Conservation (phyloP, 2,797 vertebrate genomes). For the Notoglanidium macrostoma region DNA sequence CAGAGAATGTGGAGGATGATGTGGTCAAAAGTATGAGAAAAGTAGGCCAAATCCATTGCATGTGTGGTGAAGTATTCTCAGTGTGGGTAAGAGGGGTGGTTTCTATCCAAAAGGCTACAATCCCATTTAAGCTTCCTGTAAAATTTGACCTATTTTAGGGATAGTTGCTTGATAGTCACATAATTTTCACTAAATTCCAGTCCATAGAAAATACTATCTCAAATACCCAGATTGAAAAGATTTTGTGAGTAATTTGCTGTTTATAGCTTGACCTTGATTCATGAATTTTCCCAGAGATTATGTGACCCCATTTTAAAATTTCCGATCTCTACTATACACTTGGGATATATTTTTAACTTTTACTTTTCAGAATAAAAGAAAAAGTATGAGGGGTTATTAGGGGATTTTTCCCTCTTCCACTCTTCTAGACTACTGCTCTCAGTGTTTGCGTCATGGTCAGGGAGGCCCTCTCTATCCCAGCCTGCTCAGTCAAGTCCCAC, state of each 20-base stretch:
- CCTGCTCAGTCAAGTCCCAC: constrained; percentile 39
- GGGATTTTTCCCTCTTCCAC: constrained; percentile 46
- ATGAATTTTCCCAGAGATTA: neutral
- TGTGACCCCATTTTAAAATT: neutral
- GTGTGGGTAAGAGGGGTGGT: constrained; percentile 43
- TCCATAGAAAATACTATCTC: neutral
- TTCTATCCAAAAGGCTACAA: constrained; percentile 33
- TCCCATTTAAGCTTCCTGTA: constrained; percentile 47
- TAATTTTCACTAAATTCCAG: neutral
- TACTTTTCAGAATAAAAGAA: constrained; percentile 45
- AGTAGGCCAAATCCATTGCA: constrained; percentile 48
- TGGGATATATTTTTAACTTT: neutral
- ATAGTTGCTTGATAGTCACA: constrained; percentile 10
- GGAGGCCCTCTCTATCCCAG: constrained; percentile 34
- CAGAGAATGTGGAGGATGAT: constrained; percentile 42
- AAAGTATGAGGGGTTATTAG: constrained; percentile 35
- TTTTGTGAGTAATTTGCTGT: neutral
- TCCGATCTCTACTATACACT: neutral
- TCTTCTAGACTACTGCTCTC: neutral
- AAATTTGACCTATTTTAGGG: constrained; percentile 45
- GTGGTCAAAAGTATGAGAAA: constrained; percentile 49
- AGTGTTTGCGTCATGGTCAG: constrained; percentile 55
- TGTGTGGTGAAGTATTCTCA: constrained; percentile 49
- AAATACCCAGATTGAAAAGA: neutral
- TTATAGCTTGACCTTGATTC: neutral